Conservation (phyloP, 1,140 invertebrate species). For the Heliconius congener region DNA sequence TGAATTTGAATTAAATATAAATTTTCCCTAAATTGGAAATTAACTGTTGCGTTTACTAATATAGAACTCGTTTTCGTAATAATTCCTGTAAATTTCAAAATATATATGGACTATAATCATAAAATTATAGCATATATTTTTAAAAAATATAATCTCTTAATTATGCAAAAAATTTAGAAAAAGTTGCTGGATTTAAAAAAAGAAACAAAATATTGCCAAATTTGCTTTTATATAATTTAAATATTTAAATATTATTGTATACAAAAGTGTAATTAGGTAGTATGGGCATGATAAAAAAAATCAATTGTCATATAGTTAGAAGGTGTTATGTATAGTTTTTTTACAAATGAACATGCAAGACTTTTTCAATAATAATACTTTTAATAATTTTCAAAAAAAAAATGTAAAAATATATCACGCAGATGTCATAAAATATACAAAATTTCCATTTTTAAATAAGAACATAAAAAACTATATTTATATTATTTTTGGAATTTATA, state of each 20-base stretch:
- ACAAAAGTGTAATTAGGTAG: conserved; percentile 37
- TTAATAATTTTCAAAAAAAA: background rate
- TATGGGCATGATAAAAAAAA: conserved; percentile 17
- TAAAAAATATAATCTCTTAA: no score
- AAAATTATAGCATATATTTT: no score
- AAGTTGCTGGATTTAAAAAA: no score
- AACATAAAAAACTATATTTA: conserved; percentile 14
- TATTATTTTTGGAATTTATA: conserved; percentile 14
- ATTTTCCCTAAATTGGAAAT: no score
- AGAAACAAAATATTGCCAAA: no score
- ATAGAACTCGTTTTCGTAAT: no score
- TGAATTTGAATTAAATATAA: no score
- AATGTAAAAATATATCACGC: background rate
- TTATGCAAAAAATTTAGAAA: no score
- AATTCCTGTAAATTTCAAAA: no score
- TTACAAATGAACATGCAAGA: background rate
- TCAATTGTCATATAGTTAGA: background rate
- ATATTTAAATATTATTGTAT: conserved; percentile 20
- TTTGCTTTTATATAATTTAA: background rate
- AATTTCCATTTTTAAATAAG: conserved; percentile 1
- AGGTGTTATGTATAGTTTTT: background rate
- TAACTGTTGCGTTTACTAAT: no score
- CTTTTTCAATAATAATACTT: background rate
- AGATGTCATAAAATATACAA: background rate
- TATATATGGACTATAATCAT: no score